Conservation (phyloP, 2,113 vertebrate genomes). For the Myotis brandtii region DNA sequence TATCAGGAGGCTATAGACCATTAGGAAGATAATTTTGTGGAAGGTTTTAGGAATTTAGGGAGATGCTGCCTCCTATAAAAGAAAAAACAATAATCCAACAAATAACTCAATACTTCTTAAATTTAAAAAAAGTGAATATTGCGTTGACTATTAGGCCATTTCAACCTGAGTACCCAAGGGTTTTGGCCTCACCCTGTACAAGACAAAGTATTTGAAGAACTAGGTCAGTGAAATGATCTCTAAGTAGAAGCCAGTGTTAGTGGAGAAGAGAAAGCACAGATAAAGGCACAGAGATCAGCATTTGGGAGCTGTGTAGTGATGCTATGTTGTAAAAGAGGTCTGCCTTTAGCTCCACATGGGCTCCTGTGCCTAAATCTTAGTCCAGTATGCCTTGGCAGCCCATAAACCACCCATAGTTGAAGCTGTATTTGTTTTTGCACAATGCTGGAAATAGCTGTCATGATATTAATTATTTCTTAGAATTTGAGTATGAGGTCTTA, state of each 20-base stretch:
- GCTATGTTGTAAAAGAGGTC: neutral
- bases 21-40: neutral
- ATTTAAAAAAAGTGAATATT: neutral
- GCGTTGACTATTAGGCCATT: neutral
- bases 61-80: neutral
- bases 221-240: neutral
- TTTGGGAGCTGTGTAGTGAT: too few relatives aligned
- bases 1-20: neutral
- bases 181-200: neutral
- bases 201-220: neutral
- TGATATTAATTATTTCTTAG: slow-evolving; percentile 46
- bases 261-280: neutral
- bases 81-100: neutral
- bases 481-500: neutral
- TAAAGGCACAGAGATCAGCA: neutral
- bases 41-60: neutral
- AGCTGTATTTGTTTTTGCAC: neutral
- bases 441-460: neutral
- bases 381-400: too few relatives aligned
- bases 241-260: neutral
- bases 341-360: neutral
- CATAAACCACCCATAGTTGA: too few relatives aligned
- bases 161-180: neutral
- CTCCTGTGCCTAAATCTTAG: too few relatives aligned
- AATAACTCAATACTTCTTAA: neutral